Conservation (phyloP, 2,888 invertebrate genomes). For the Dasysyrphus albostriatus region DNA sequence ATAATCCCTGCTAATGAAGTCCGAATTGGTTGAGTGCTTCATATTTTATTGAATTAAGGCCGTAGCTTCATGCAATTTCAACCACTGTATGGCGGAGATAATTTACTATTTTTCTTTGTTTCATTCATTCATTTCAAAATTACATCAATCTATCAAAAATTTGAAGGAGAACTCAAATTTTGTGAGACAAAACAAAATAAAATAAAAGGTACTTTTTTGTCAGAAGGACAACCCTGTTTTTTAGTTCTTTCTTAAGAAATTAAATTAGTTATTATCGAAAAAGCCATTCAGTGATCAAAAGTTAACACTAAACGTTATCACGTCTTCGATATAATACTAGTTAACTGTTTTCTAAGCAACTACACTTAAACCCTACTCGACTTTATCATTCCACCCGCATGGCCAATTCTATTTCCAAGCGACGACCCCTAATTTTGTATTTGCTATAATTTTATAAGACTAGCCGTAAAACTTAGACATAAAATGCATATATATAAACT, state of each 20-base stretch:
- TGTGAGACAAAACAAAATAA: too few species aligned
- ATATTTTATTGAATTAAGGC: too few species aligned
- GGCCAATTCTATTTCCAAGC: neutral
- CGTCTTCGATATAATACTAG: neutral
- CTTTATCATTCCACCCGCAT: neutral
- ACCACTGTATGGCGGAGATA: too few species aligned
- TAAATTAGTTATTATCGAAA: neutral
- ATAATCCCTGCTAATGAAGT: too few species aligned
- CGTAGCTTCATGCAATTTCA: too few species aligned
- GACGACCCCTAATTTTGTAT: neutral
- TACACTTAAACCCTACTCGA: neutral
- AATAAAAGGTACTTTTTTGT: too few species aligned
- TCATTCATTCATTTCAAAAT: too few species aligned
- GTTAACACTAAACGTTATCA: neutral
- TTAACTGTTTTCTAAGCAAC: neutral
- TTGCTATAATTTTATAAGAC: neutral
- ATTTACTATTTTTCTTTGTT: too few species aligned
- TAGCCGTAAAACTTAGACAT: neutral
- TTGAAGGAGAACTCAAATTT: too few species aligned
- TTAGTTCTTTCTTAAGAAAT: neutral
- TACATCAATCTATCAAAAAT: too few species aligned
- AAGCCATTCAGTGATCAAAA: neutral
- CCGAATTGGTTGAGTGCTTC: too few species aligned
- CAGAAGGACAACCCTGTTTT: too few species aligned
- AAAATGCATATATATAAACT: conserved; percentile 46